Conservation (phyloP, 2,113 vertebrate species). For the Podarcis muralis region DNA sequence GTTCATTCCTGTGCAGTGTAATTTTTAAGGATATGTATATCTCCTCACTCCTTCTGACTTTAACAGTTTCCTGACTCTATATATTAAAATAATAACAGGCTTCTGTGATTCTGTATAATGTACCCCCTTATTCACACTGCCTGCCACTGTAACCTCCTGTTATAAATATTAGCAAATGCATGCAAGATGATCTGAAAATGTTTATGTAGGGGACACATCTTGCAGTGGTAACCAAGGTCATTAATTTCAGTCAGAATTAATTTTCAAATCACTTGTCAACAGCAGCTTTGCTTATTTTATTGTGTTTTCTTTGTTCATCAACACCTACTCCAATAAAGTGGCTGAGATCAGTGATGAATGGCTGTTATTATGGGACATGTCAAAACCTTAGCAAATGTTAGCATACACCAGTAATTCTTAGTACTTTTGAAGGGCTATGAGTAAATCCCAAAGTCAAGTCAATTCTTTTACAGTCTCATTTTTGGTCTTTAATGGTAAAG, state of each 20-base stretch:
- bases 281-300: neutral
- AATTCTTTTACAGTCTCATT: neutral
- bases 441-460: neutral
- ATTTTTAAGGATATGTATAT: constrained; percentile 51
- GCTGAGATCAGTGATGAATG: neutral
- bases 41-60: constrained; percentile 25
- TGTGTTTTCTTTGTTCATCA: fast-evolving
- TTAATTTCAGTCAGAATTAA: constrained; percentile 48
- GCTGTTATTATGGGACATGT: neutral
- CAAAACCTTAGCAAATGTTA: neutral
- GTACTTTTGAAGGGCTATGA: neutral
- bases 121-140: neutral
- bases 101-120: constrained; percentile 32
- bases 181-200: neutral
- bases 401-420: neutral
- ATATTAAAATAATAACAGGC: constrained; percentile 24
- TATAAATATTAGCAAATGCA: neutral
- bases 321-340: neutral
- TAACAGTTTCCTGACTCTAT: constrained; percentile 14
- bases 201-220: neutral
- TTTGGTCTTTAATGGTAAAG: neutral
- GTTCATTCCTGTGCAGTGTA: constrained; percentile 45
- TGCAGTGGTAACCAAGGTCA: neutral
- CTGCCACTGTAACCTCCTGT: neutral
- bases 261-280: constrained; percentile 4